phyloP scores from a whole-genome alignment of 2,113 vertebrate species.

The Anolis carolinensis region DNA sequence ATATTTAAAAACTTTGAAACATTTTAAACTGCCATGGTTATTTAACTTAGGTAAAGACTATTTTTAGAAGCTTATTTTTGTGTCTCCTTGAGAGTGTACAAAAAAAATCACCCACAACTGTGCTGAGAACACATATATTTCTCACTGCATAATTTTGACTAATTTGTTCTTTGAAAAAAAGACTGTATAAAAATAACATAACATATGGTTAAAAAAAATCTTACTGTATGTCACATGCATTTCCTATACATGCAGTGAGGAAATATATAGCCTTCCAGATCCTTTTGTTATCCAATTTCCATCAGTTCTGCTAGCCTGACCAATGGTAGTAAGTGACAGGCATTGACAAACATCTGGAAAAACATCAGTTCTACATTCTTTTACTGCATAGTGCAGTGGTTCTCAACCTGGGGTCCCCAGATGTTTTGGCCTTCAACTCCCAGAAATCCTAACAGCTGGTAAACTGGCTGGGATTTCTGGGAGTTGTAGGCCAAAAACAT shows the following conservation, averaged over 20 bases:
- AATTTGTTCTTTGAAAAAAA: background rate
- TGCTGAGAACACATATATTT: background rate
- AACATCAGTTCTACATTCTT: background rate
- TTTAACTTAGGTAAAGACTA: conserved; percentile 31
- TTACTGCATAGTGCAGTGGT: too few relatives aligned
- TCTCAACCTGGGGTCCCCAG: too few relatives aligned
- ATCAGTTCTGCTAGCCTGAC: background rate
- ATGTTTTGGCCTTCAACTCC: too few relatives aligned
- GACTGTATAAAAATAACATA: background rate
- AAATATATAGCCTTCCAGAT: background rate
- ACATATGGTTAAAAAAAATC: background rate
- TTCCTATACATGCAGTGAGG: background rate
- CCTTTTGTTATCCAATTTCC: background rate
- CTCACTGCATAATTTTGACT: conserved; percentile 16
- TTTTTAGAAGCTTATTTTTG: conserved; percentile 22
- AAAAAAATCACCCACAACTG: conserved; percentile 27
- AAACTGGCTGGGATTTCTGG: too few relatives aligned
- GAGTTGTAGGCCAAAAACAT: too few relatives aligned
- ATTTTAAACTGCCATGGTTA: conserved; percentile 34
- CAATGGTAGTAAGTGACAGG: background rate
- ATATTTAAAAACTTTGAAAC: conserved; percentile 57
- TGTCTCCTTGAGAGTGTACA: conserved; percentile 8
- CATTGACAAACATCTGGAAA: background rate
- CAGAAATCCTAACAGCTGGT: too few relatives aligned
- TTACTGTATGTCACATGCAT: background rate